A percentile compares a stretch with the other conserved stretches of the same genome.
Evolutionary conservation across 2,797 vertebrate genomes (phyloP).

Genomic region (Florisuga fusca): DNA sequence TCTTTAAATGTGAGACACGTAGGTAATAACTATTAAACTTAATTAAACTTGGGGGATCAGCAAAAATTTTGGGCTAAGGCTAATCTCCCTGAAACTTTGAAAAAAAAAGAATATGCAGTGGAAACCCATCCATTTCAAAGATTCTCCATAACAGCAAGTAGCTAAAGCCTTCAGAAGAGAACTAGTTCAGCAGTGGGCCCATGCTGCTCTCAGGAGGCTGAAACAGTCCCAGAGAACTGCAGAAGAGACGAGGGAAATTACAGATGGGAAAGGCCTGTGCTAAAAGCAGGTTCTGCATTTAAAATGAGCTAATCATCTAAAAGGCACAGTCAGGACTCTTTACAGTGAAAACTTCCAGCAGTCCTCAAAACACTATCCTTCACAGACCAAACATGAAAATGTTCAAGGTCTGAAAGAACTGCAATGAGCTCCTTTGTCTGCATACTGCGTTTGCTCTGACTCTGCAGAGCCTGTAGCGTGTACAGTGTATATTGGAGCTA

Average conservation of each 20-base stretch:
- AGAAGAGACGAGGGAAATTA: background rate
- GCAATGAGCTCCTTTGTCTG: fast-evolving
- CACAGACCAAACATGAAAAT: background rate
- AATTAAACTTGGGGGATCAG: background rate
- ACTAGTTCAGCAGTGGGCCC: background rate
- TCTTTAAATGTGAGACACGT: background rate
- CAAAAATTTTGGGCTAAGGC: background rate
- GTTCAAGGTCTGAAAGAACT: background rate
- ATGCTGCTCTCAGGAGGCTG: background rate
- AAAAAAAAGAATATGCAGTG: background rate
- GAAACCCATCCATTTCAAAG: background rate
- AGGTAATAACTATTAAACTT: background rate
- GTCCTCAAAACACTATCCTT: background rate
- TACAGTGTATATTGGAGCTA: fast-evolving
- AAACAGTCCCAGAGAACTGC: background rate
- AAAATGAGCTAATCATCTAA: background rate
- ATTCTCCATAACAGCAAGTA: background rate
- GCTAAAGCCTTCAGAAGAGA: background rate
- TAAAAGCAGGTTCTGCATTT: conserved; percentile 1
- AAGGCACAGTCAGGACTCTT: background rate
- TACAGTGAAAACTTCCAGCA: background rate
- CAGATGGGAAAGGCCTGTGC: background rate
- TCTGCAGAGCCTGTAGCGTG: background rate
- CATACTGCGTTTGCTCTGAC: background rate
- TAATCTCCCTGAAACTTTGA: background rate